These are phyloP conservation scores for Strigamia transsilvanica DNA, from an alignment of 2,888 invertebrate genomes.

Conservation along the genomic window DNA sequence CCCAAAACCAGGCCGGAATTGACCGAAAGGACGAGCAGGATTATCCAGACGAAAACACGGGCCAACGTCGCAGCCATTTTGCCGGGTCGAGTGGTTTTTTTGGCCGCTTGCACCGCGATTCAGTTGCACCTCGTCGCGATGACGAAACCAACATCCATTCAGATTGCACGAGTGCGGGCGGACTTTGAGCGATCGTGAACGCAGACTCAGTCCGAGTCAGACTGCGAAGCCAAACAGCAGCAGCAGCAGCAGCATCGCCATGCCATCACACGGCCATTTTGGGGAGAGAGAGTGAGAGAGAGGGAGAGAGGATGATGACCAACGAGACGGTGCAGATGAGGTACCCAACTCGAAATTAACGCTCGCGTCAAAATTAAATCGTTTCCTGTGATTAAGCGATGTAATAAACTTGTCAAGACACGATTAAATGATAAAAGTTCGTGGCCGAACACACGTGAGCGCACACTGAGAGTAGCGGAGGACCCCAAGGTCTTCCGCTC, in stretches of 20 bases:
- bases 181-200: neutral
- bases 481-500: conserved; percentile 23
- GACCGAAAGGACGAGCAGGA: conserved; percentile 18
- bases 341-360: neutral
- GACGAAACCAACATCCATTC: conserved; percentile 36
- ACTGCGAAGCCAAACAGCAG: conserved; percentile 19
- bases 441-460: neutral
- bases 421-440: neutral
- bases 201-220: neutral
- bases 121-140: neutral
- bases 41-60: conserved; percentile 25
- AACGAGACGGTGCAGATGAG: conserved; percentile 2
- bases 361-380: neutral
- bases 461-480: neutral
- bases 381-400: neutral
- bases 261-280: conserved; percentile 38
- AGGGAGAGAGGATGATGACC: conserved; percentile 7
- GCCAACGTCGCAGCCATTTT: conserved; percentile 13
- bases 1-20: neutral
- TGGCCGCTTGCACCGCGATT: neutral
- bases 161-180: neutral
- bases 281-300: neutral
- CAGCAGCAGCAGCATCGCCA: conserved; percentile 27
- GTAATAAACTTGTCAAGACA: neutral
- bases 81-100: conserved; percentile 13